phyloP scores from a whole-genome alignment of 92 coral and sea anemone genomes.

The Meandrina meandrites region DNA sequence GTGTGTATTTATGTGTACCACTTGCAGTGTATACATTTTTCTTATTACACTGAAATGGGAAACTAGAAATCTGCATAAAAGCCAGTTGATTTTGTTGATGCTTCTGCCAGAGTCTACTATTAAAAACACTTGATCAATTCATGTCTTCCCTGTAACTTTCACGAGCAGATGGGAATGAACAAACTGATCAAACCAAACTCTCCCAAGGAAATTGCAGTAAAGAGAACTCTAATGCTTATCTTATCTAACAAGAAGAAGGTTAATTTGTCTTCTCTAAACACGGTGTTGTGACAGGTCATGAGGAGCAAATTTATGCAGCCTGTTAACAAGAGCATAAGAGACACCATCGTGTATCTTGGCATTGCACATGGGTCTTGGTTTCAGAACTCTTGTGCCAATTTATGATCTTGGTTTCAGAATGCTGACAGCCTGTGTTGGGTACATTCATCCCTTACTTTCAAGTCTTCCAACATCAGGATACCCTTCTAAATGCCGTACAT shows the following conservation, averaged over 20 bases:
- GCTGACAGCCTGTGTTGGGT: too few relatives aligned
- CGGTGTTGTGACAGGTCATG: neutral
- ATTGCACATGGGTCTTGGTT: neutral
- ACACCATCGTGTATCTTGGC: neutral
- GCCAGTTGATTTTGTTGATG: too few relatives aligned
- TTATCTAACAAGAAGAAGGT: neutral
- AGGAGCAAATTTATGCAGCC: neutral
- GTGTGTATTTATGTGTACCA: neutral
- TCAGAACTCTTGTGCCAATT: neutral
- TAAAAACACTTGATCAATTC: too few relatives aligned
- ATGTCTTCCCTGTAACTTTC: neutral
- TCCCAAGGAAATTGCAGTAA: neutral
- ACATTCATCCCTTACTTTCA: constrained; percentile 12
- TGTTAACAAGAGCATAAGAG: neutral
- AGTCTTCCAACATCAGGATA: constrained; percentile 59
- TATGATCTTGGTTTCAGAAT: neutral
- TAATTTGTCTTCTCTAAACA: neutral
- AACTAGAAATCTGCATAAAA: too few relatives aligned
- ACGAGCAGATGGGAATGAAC: neutral
- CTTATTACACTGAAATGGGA: too few relatives aligned
- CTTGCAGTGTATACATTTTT: too few relatives aligned
- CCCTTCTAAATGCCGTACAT: constrained; percentile 81
- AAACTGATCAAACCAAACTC: neutral
- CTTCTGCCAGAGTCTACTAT: too few relatives aligned
- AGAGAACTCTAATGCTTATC: neutral